Conservation (phyloP, 2,113 vertebrate genomes). For the Phrynosoma blainvillii region DNA sequence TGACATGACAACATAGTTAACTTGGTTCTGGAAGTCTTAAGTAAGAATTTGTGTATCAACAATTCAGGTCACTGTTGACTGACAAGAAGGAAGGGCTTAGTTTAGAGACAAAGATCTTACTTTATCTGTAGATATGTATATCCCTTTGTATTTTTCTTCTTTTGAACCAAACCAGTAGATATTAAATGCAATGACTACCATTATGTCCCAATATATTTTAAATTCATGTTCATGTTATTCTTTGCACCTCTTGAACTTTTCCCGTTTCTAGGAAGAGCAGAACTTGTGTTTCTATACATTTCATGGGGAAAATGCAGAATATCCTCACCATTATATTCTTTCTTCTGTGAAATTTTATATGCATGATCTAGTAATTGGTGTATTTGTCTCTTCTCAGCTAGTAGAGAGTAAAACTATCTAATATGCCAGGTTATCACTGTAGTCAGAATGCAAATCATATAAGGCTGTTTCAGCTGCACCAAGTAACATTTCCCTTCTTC, state of each 20-base stretch:
- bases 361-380: conserved; percentile 7
- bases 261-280: background rate
- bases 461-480: background rate
- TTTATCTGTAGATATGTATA: background rate
- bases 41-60: conserved; percentile 24
- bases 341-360: background rate
- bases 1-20: background rate
- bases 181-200: background rate
- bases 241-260: background rate
- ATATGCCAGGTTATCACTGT: background rate
- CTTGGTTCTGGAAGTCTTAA: background rate
- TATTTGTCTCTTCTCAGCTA: conserved; percentile 30
- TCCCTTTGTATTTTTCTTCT: background rate
- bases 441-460: background rate
- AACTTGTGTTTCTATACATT: background rate
- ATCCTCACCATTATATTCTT: conserved; percentile 18
- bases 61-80: conserved; percentile 7
- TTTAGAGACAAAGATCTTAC: background rate
- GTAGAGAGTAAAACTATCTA: background rate
- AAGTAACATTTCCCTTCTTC: background rate
- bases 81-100: conserved; percentile 12
- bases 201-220: background rate
- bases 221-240: background rate
- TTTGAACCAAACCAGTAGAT: background rate
- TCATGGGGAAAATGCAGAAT: background rate